Evolutionary conservation across 1,140 invertebrate genomes (phyloP).

Genomic region (Geopemphigus sp.): DNA sequence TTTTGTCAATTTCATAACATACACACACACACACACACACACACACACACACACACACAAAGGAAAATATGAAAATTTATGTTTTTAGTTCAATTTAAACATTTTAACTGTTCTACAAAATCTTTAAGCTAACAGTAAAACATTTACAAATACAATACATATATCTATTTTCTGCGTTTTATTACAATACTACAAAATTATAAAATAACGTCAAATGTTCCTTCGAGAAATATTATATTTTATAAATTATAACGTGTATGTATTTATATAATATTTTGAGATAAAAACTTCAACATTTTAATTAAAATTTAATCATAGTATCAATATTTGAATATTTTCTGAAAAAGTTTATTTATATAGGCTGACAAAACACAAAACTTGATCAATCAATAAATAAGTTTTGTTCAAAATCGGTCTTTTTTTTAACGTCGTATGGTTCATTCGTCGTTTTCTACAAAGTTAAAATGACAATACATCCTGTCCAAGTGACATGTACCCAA

Average conservation of each 20-base stretch:
- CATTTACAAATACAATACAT: too few relatives aligned
- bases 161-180: too few relatives aligned
- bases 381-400: background rate
- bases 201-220: too few relatives aligned
- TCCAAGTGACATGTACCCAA: background rate
- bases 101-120: background rate
- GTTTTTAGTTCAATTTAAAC: background rate
- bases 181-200: too few relatives aligned
- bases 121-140: too few relatives aligned
- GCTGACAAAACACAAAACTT: background rate
- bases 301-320: background rate
- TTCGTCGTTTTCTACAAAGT: background rate
- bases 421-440: background rate
- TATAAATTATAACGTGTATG: too few relatives aligned
- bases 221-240: too few relatives aligned
- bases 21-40: background rate
- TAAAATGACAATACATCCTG: background rate
- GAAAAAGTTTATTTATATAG: background rate
- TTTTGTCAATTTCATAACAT: background rate
- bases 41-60: background rate
- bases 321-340: too few relatives aligned
- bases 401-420: background rate
- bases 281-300: background rate
- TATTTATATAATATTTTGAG: background rate
- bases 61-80: background rate